Evolutionary conservation across 1,140 invertebrate genomes (phyloP), one percentile per base, ranked within the genome.

Genomic region (Panagrolaimus sp.): DNA sequence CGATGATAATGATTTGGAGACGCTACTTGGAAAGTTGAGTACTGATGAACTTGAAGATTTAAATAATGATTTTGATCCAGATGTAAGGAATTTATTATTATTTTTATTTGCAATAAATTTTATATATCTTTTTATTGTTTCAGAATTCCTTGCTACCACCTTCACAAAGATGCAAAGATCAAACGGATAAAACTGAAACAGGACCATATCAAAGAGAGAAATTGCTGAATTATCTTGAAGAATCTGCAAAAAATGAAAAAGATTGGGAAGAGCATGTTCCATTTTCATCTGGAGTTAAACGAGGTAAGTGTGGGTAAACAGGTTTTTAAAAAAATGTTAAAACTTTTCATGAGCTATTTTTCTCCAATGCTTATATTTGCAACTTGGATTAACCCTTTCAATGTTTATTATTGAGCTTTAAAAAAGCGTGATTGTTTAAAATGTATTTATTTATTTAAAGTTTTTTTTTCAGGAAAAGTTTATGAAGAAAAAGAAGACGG

Each of bases 41-140:
- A 88, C 90, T 15, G 95, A 97, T 84, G 96, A 99, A 87, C 89
- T 99, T 63, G 94, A 94, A 78, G 91, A 97, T 84, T 87, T 98
- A 71, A 94, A 94, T 77, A 94, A 93, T 86, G 95, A 98, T 89
- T 94, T 98, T 71, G 96, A 98, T 88, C 95, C 96, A 76, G 95
- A 98, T 88, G 94, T 97, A 88, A 93, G 92, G 74, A 28, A 38
- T 65, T 9, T 1, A 24, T 26, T 47, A n/a, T 69, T 74, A 67
- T 32, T 62, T 44, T 8, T 69, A 28, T 69, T 72, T 45, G 43
- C n/a, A 15, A 44, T 65, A 28, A 3, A 66, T 15, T 74, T 68
- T 63, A 76, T 73, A 43, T 68, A 46, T 32, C 58, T 65, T 62
- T 63, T 64, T 86, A 92, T 84, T 95, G 95, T 79, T 81, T 45